Percentiles rank a stretch among this genome's conserved stretches.
Conservation (phyloP, 2,888 invertebrate genomes). For the Xestia ashworthii region DNA sequence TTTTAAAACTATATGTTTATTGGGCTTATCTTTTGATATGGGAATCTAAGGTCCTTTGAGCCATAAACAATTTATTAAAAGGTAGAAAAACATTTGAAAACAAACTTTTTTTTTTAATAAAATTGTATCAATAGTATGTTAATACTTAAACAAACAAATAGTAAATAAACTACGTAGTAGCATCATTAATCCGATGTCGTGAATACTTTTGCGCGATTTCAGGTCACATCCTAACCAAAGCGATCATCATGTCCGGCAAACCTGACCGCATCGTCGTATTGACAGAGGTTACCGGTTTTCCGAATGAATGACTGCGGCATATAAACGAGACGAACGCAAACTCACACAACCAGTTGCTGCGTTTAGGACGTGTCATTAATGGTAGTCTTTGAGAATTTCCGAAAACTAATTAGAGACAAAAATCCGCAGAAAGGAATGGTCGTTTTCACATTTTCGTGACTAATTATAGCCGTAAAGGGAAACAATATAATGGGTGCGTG, state of each 20-base stretch:
- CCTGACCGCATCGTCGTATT: background rate
- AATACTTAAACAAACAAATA: background rate
- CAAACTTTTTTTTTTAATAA: no score
- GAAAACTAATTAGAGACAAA: constrained; percentile 24
- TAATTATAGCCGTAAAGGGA: constrained; percentile 17
- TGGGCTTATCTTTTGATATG: constrained; percentile 26
- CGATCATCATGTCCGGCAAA: background rate
- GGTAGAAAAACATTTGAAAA: no score
- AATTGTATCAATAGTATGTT: no score
- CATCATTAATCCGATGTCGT: background rate
- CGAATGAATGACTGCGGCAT: background rate
- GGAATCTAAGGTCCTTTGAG: constrained; percentile 5
- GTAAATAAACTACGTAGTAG: background rate
- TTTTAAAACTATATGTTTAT: constrained; percentile 38
- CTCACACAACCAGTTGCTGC: background rate
- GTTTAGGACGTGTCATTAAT: background rate
- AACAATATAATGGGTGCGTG: constrained; percentile 3
- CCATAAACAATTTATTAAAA: background rate
- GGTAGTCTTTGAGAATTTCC: background rate
- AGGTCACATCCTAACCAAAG: background rate
- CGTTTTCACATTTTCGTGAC: background rate
- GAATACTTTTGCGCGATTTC: background rate
- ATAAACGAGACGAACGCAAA: background rate
- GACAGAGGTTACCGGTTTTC: background rate
- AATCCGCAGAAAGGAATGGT: background rate